Conservation (phyloP, 1,140 invertebrate species). For the Armadillidium nasatum region DNA sequence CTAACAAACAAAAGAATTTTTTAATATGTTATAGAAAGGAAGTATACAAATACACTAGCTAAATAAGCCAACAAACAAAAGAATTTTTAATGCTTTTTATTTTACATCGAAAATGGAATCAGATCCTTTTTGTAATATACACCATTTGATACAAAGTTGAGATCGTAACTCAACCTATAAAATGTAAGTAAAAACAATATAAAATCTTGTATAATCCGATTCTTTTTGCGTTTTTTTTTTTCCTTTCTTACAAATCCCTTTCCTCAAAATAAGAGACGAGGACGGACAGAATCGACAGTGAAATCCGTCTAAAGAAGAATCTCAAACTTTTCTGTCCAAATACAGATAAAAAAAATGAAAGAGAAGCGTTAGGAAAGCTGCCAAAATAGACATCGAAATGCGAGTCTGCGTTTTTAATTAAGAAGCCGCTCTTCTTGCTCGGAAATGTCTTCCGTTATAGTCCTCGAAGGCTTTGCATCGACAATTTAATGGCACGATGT, state of each 20-base stretch:
- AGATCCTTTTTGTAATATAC: background rate
- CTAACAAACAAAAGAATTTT: too few relatives aligned
- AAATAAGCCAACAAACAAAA: too few relatives aligned
- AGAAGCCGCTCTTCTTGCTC: background rate
- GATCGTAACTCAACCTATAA: background rate
- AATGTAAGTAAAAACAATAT: slow-evolving; percentile 12
- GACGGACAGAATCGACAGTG: background rate
- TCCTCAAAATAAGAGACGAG: background rate
- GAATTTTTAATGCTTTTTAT: background rate
- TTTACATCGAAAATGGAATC: background rate
- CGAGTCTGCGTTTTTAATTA: slow-evolving; percentile 2
- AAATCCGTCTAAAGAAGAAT: background rate
- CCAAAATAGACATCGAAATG: background rate
- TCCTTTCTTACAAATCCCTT: background rate
- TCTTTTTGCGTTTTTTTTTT: background rate
- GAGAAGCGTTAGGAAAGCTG: background rate
- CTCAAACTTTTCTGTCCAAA: background rate
- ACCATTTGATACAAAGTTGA: slow-evolving; percentile 5
- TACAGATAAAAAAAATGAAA: background rate
- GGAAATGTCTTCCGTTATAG: slow-evolving; percentile 1
- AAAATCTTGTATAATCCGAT: slow-evolving; percentile 7
- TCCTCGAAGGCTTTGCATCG: background rate
- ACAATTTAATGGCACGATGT: background rate
- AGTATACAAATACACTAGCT: too few relatives aligned
- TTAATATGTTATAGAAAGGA: too few relatives aligned